phyloP scores from a whole-genome alignment of 2,797 vertebrate genomes.

The Acanthopagrus latus region DNA sequence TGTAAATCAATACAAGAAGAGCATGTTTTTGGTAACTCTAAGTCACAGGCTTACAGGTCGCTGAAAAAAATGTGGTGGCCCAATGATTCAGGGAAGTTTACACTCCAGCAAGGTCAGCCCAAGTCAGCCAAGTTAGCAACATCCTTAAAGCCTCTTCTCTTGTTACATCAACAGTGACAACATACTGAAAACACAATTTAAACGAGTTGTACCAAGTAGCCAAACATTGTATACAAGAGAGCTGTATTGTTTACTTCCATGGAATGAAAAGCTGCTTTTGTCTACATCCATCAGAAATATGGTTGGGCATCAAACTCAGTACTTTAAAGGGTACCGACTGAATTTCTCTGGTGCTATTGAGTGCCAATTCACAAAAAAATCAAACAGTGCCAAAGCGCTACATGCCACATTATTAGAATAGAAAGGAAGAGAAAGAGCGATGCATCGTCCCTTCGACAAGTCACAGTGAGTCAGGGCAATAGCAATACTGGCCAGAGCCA shows the following conservation, averaged over 20 bases:
- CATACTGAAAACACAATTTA: background rate
- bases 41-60: background rate
- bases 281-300: background rate
- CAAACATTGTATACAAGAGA: background rate
- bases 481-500: no score
- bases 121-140: rapidly evolving
- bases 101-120: background rate
- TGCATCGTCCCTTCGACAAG: no score
- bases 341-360: no score
- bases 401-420: no score
- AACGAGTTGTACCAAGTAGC: background rate
- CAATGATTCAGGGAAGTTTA: background rate
- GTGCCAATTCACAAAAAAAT: no score
- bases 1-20: background rate
- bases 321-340: no score
- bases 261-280: background rate
- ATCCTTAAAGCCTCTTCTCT: background rate
- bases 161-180: background rate
- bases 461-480: no score
- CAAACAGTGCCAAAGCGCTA: no score
- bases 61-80: background rate
- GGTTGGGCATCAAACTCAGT: no score
- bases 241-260: background rate
- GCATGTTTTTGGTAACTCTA: background rate
- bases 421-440: no score